Evolutionary conservation across 2,797 vertebrate species (phyloP), one percentile per base, ranked within the genome.

Genomic region (Australoheros facetus): DNA sequence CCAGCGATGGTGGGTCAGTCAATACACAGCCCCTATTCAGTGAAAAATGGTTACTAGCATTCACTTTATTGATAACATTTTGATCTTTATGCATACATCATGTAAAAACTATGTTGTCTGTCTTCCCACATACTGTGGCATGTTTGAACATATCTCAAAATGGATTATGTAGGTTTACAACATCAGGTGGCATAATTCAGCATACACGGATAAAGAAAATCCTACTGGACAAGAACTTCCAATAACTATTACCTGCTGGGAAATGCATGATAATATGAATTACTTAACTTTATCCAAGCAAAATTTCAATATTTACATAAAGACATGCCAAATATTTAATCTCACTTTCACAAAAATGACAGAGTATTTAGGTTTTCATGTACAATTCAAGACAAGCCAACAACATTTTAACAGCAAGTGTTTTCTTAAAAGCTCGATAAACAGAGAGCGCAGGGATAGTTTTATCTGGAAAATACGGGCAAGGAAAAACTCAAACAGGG

Each of bases 391-490:
- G 71, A 81, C 19, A 78, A 60, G 51, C 60, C 30, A 64, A 82
- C 72, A 79, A 71, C 48, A 80, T 59, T 82, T 66, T 74, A 55
- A 77, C 19, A 70, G 45, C 48, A 82, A 62, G 64, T 87, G 73
- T 86, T 87, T 79, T 90, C 34, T 32, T 77, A 45, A 56, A 32
- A 75, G 26, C 16, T n/a, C 56, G 81, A 90, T 87, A 48, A 83
- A 88, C 69, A 9, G 54, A 74, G 78, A 28, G 60, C 19, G 30
- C 14, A 11, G 34, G 60, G 77, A 87, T 7, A 32, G 59, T 32
- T 90, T 85, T 62, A 89, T 87, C 88, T 85, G 9, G 32, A 19
- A 90, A 83, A 85, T 83, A 83, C 82, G 79, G 85, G 78, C 62
- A 54, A 55, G 51, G 73, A 84, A 60, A 77, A 26, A 53, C 70